Evolutionary conservation across 2,797 vertebrate genomes (phyloP).

Genomic region (Cephalopachus bancanus): DNA sequence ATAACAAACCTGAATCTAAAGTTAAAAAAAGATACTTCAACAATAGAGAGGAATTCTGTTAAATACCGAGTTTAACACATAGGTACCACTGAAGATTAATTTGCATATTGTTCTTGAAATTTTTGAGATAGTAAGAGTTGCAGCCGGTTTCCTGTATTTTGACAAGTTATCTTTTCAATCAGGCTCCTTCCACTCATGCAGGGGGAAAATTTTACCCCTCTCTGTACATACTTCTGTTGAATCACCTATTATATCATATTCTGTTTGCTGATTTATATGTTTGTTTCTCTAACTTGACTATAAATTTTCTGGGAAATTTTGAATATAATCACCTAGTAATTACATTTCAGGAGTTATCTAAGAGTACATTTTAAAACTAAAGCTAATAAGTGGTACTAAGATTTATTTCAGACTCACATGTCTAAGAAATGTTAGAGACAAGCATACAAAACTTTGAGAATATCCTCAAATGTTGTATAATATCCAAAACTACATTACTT

Average conservation of each 20-base stretch:
- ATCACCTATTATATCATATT: neutral
- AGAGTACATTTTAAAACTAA: constrained; percentile 33
- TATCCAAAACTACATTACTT: neutral
- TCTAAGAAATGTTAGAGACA: neutral
- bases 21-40: neutral
- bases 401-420: neutral
- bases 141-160: neutral
- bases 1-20: too few species aligned
- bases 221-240: neutral
- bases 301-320: neutral
- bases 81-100: neutral
- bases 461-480: neutral
- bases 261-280: neutral
- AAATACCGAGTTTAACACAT: neutral
- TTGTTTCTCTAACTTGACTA: neutral
- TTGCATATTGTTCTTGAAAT: neutral
- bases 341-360: neutral
- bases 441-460: neutral
- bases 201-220: neutral
- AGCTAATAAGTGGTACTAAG: neutral
- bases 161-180: neutral
- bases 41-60: neutral
- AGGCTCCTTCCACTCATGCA: neutral
- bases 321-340: neutral
- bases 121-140: neutral